A percentile compares a stretch with the other conserved stretches of the same genome.
These are phyloP conservation scores for Hycleus phaleratus DNA, from an alignment of 1,140 invertebrate genomes.

Conservation along the genomic window DNA sequence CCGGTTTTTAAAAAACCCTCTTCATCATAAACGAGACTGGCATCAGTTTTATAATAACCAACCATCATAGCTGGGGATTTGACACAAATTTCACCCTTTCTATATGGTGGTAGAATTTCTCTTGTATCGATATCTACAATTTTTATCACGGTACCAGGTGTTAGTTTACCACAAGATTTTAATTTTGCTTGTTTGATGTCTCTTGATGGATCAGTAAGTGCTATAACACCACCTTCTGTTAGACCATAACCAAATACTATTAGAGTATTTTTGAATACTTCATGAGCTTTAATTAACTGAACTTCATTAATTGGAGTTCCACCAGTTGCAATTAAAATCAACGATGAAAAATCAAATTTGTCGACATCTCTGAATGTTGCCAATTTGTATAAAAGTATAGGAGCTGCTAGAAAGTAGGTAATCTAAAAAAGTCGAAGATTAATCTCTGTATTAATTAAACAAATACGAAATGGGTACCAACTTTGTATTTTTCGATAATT, in stretches of 20 bases:
- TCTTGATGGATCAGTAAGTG: neutral
- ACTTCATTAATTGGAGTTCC: too few relatives aligned
- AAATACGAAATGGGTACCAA: neutral
- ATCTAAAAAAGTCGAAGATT: too few relatives aligned
- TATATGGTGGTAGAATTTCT: constrained; percentile 39
- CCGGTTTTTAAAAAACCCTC: constrained; percentile 60
- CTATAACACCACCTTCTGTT: neutral
- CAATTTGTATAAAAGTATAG: too few relatives aligned
- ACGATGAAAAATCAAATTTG: too few relatives aligned
- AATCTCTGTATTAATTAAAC: too few relatives aligned
- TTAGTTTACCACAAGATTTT: neutral
- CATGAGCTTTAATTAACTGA: too few relatives aligned
- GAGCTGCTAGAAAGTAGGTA: too few relatives aligned
- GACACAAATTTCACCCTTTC: constrained; percentile 49
- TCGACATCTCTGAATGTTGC: too few relatives aligned
- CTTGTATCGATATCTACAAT: constrained; percentile 40
- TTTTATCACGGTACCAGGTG: neutral
- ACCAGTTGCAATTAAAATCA: too few relatives aligned
- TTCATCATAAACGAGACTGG: constrained; percentile 51
- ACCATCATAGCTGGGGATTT: constrained; percentile 44
- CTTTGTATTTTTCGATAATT: constrained; percentile 3
- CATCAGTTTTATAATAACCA: constrained; percentile 54
- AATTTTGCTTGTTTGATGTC: neutral
- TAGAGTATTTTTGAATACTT: neutral
- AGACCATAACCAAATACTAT: neutral